phyloP scores from a whole-genome alignment of 35 echinoderm and acorn worm species.

The Apostichopus parvimensis region DNA sequence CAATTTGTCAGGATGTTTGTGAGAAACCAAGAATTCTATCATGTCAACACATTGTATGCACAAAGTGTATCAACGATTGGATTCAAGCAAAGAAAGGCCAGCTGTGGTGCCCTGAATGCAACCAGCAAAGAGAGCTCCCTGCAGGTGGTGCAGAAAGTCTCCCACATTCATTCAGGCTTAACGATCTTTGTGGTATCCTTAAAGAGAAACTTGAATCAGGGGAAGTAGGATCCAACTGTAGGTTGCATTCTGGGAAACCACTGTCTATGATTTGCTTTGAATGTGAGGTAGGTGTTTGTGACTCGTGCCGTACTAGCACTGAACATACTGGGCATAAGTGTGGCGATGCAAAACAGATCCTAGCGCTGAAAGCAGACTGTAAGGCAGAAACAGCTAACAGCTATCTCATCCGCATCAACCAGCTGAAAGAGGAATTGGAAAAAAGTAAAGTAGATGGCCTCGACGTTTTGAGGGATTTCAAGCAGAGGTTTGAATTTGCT shows the following conservation, averaged over 20 bases:
- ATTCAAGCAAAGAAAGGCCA: not conserved
- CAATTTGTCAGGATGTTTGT: not conserved
- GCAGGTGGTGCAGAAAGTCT: not conserved
- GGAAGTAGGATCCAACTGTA: not conserved
- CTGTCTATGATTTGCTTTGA: not conserved
- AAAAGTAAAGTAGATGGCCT: not conserved
- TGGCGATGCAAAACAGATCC: not conserved
- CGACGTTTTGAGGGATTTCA: not conserved
- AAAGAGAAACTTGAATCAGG: not conserved
- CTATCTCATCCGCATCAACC: not conserved
- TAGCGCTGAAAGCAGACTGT: not conserved
- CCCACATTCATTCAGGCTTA: not conserved
- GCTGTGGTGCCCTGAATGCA: not conserved
- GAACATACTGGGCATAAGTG: not conserved
- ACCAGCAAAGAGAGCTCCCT: not conserved
- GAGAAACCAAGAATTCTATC: not conserved
- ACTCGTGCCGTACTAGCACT: not conserved
- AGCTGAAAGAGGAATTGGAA: constrained; percentile 1
- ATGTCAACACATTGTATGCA: not conserved
- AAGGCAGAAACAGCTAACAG: not conserved
- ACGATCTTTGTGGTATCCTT: not conserved
- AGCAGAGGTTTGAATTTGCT: constrained; percentile 21
- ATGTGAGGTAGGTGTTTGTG: constrained; percentile 11
- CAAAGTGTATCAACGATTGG: not conserved
- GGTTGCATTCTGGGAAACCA: not conserved